These are phyloP conservation scores for Xerus rutilus DNA, from an alignment of 2,797 vertebrate genomes.

Conservation along the genomic window DNA sequence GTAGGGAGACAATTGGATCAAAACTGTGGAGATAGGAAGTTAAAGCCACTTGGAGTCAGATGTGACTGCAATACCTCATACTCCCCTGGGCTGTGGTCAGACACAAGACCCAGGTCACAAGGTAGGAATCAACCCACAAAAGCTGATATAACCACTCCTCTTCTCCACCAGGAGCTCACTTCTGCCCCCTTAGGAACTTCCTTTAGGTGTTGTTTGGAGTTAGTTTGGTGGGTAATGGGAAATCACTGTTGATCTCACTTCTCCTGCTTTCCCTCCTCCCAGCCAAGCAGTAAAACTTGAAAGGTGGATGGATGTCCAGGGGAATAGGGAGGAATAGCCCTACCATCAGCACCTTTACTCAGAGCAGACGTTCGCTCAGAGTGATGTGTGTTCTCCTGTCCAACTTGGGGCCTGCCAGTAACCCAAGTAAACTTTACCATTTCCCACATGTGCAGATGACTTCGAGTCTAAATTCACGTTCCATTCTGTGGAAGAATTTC, in stretches of 20 bases:
- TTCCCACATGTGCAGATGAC: constrained; percentile 90
- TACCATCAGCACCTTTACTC: not conserved
- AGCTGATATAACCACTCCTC: not conserved
- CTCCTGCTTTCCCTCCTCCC: not conserved
- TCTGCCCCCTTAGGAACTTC: not conserved
- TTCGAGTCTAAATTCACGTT: constrained; percentile 99
- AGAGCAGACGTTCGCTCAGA: not conserved
- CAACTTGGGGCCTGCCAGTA: not conserved
- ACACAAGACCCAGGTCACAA: not conserved
- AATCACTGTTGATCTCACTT: not conserved
- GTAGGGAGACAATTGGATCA: not conserved
- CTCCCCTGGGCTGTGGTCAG: not conserved
- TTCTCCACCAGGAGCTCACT: not conserved
- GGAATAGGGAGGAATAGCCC: not conserved
- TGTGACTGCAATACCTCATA: not conserved
- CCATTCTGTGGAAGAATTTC: constrained; percentile 96
- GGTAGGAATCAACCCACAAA: not conserved
- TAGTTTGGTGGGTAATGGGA: too few species aligned
- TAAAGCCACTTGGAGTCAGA: constrained; percentile 18
- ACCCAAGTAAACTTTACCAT: constrained; percentile 6
- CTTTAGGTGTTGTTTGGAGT: not conserved
- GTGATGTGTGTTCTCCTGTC: not conserved
- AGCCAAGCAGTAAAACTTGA: not conserved
- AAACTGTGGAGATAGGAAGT: not conserved
- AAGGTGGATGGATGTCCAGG: not conserved